These are phyloP conservation scores for Sarcophaga rosellei DNA, from an alignment of 2,888 invertebrate species.

Conservation along the genomic window DNA sequence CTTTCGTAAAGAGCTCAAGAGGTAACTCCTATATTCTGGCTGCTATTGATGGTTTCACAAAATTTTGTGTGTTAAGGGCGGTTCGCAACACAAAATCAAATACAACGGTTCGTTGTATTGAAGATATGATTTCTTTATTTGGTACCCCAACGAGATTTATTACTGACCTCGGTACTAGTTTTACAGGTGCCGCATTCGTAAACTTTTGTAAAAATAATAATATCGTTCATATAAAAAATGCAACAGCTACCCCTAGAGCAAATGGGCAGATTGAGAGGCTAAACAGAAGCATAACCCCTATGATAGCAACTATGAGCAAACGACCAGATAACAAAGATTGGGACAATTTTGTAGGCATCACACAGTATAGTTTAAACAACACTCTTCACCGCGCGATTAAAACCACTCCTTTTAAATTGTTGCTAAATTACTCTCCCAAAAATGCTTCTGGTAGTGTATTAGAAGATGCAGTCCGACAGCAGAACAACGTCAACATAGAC, in stretches of 20 bases:
- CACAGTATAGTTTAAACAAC: slow-evolving; percentile 70
- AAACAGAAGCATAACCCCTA: slow-evolving; percentile 69
- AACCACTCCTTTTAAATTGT: slow-evolving; percentile 67
- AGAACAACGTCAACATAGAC: too few species aligned
- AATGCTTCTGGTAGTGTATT: slow-evolving; percentile 24
- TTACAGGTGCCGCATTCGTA: slow-evolving; percentile 75
- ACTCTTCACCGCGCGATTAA: slow-evolving; percentile 40
- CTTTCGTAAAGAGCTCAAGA: slow-evolving; percentile 75
- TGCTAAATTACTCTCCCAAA: slow-evolving; percentile 59
- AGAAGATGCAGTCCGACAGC: slow-evolving; percentile 32
- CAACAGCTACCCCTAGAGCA: slow-evolving; percentile 72
- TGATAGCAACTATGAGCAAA: slow-evolving; percentile 65
- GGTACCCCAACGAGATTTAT: slow-evolving; percentile 76
- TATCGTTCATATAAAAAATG: slow-evolving; percentile 69
- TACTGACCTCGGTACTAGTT: slow-evolving; percentile 77
- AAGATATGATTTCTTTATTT: slow-evolving; percentile 73
- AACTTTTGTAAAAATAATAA: slow-evolving; percentile 71
- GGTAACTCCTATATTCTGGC: slow-evolving; percentile 77
- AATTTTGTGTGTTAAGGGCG: slow-evolving; percentile 72
- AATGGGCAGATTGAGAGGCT: slow-evolving; percentile 73
- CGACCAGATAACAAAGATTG: slow-evolving; percentile 65
- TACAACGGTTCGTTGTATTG: slow-evolving; percentile 71
- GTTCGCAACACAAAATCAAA: slow-evolving; percentile 73
- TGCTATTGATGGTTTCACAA: slow-evolving; percentile 76
- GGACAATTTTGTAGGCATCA: slow-evolving; percentile 67